Evolutionary conservation across 2,888 invertebrate genomes (phyloP), one percentile per base, ranked within the genome.

Genomic region (Ochlodes sylvanus): DNA sequence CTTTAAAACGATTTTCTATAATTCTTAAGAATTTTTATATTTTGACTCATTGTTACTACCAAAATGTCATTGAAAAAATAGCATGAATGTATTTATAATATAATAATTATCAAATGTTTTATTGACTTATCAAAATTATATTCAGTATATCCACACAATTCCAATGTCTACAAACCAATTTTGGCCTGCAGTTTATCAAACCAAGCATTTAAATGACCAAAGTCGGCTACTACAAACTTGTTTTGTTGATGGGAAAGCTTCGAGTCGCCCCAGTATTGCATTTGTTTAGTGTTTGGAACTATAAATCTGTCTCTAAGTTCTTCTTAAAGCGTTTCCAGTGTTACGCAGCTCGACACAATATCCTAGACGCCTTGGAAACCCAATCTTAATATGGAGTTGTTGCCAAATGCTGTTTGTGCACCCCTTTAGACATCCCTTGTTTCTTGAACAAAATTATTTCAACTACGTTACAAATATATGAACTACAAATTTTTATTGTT

Each of bases 261-360:
- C 69, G 61, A 57, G 70, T 69, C 70, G 73, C 75, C 72, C 79
- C 83, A 80, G 82, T 83, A 87, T 84, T 89, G 86, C 80, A 77
- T 87, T 88, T 85, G 85, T 81, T 85, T 78, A 79, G 83, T 88
- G 84, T 80, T 84, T 77, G 79, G 77, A 82, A 84, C 89, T 83
- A 92, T 92, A 92, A 92, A 92, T 92, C 89, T 90, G 88, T 88
- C 89, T 81, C 83, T 86, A 90, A 92, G 84, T 90, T 90, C 81
- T 88, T 86, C 88, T 88, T 89, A 89, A 89, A 87, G 81, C 82
- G 84, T 84, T 83, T 87, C 87, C 82, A 86, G 86, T 90, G 89
- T 90, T 88, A 84, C 84, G 79, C 76, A 81, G 80, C 80, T 79
- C 82, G 79, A 81, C 82, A 84, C 84, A 82, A 58, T 50, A 60